phyloP scores from a whole-genome alignment of 1,140 invertebrate genomes.

The Tachypleus tridentatus region DNA sequence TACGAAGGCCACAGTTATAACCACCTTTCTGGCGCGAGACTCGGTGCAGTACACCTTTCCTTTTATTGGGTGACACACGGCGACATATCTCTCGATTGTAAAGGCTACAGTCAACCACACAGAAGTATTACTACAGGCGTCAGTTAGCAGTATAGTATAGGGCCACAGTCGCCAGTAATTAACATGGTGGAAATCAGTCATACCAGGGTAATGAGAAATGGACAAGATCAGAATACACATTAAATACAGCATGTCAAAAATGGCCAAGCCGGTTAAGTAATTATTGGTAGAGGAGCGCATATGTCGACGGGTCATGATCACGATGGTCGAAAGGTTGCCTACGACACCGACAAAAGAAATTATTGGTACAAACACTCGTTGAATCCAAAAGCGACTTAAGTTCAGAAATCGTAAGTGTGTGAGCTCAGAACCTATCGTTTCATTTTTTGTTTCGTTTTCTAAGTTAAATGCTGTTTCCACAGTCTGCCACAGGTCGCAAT shows the following conservation, averaged over 20 bases:
- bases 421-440: too few relatives aligned
- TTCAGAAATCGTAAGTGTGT: too few relatives aligned
- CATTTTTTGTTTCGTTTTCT: too few relatives aligned
- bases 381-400: slow-evolving; percentile 44
- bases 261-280: slow-evolving; percentile 57
- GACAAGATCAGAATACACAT: slow-evolving; percentile 52
- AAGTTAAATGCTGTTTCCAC: too few relatives aligned
- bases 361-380: slow-evolving; percentile 54
- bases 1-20: slow-evolving; percentile 46
- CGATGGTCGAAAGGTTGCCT: slow-evolving; percentile 56
- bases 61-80: slow-evolving; percentile 59
- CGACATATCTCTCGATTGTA: slow-evolving; percentile 63
- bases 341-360: slow-evolving; percentile 52
- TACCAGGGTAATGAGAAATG: slow-evolving; percentile 44
- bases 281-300: slow-evolving; percentile 62
- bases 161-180: slow-evolving; percentile 42
- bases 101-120: slow-evolving; percentile 66
- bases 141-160: slow-evolving; percentile 46
- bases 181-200: slow-evolving; percentile 35
- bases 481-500: too few relatives aligned
- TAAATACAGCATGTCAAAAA: slow-evolving; percentile 57
- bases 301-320: slow-evolving; percentile 55
- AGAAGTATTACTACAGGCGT: slow-evolving; percentile 52
- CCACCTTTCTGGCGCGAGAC: slow-evolving; percentile 40
- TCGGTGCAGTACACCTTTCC: slow-evolving; percentile 57